phyloP scores from a whole-genome alignment of 2,113 vertebrate species.

The Dunckerocampus dactyliophorus region DNA sequence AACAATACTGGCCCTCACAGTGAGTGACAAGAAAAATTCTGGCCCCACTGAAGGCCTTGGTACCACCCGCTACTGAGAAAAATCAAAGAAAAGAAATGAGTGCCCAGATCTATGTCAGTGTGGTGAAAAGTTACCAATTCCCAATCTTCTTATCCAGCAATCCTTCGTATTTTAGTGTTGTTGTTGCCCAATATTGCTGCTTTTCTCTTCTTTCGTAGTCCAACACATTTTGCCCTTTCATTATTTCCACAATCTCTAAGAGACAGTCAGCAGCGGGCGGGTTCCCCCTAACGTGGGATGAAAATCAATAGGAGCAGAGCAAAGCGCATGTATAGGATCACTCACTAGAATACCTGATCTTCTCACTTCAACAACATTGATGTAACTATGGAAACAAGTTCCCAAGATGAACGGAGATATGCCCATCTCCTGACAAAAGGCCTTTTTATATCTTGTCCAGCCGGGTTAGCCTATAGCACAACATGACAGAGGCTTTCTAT shows the following conservation, averaged over 20 bases:
- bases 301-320: conserved; percentile 66
- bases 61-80: too few species aligned
- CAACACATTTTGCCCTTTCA: conserved; percentile 48
- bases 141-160: too few species aligned
- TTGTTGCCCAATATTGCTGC: too few species aligned
- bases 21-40: too few species aligned
- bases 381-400: conserved; percentile 78
- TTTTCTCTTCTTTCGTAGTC: conserved; percentile 17
- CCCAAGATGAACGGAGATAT: conserved; percentile 54
- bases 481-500: conserved; percentile 48
- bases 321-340: conserved; percentile 67
- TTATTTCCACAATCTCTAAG: conserved; percentile 54
- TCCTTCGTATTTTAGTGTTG: too few species aligned
- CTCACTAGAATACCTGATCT: conserved; percentile 71
- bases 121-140: too few species aligned
- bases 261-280: conserved; percentile 39
- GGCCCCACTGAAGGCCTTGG: too few species aligned
- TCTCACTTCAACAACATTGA: conserved; percentile 69
- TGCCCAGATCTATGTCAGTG: too few species aligned
- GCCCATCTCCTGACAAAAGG: conserved; percentile 62
- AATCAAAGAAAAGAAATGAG: too few species aligned
- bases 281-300: conserved; percentile 44
- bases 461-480: conserved; percentile 43
- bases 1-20: too few species aligned
- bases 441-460: conserved; percentile 58